Conservation (phyloP, 2,797 vertebrate genomes). For the Gymnoscopelus microlampas region DNA sequence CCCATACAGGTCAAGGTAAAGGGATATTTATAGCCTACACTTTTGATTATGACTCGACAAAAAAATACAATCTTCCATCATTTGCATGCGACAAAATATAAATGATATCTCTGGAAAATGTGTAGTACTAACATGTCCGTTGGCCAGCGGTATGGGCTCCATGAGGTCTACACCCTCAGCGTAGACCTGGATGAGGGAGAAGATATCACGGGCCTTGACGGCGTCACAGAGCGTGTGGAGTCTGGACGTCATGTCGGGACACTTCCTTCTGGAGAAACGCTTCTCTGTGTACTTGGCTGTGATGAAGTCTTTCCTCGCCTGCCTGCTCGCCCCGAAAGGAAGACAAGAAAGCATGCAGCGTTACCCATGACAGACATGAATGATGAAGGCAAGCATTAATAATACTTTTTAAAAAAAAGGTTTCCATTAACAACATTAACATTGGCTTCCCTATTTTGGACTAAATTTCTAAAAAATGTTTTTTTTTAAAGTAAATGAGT, state of each 20-base stretch:
- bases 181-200: slow-evolving; percentile 93
- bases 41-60: too few relatives aligned
- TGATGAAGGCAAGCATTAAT: too few relatives aligned
- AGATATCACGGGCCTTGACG: slow-evolving; percentile 93
- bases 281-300: slow-evolving; percentile 96
- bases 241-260: slow-evolving; percentile 81
- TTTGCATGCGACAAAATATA: too few relatives aligned
- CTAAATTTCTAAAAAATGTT: too few relatives aligned
- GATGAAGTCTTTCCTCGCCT: slow-evolving; percentile 98
- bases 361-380: too few relatives aligned
- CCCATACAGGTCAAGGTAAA: too few relatives aligned
- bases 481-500: too few relatives aligned
- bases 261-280: slow-evolving; percentile 89
- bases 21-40: too few relatives aligned
- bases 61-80: too few relatives aligned
- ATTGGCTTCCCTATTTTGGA: too few relatives aligned
- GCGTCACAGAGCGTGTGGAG: slow-evolving; percentile 93
- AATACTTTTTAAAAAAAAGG: too few relatives aligned
- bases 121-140: slow-evolving; percentile 90
- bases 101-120: background rate
- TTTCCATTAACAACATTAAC: too few relatives aligned
- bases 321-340: slow-evolving; percentile 79
- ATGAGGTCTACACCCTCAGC: slow-evolving; percentile 95
- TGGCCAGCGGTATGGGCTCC: slow-evolving; percentile 95
- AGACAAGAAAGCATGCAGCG: background rate